Conservation (phyloP, 2,113 vertebrate species). For the Cranoglanis bouderius region DNA sequence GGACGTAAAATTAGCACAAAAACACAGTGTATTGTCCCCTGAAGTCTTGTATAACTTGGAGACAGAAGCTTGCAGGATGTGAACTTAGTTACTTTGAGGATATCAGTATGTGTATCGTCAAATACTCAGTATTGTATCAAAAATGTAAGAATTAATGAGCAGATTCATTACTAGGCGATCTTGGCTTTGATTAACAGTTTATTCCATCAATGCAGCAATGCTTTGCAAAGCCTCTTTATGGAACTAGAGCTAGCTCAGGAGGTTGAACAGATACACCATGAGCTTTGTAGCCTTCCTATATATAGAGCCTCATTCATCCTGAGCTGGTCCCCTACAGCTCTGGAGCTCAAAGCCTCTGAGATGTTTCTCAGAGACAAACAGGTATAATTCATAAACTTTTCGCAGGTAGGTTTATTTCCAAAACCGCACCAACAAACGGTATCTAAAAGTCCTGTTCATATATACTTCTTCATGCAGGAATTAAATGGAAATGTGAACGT, state of each 20-base stretch:
- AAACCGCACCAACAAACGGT: not conserved
- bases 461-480: not conserved
- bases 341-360: not conserved
- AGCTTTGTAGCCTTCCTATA: constrained; percentile 64
- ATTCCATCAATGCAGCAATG: constrained; percentile 30
- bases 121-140: not conserved
- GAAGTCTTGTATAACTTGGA: not conserved
- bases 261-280: constrained; percentile 53
- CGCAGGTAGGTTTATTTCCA: not conserved
- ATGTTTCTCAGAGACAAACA: constrained; percentile 49
- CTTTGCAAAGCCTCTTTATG: constrained; percentile 69
- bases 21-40: not conserved
- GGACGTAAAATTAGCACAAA: not conserved
- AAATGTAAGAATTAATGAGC: not conserved
- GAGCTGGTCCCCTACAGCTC: not conserved
- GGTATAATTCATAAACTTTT: constrained; percentile 60
- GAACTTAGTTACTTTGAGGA: not conserved
- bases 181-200: not conserved
- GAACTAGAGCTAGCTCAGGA: constrained; percentile 60
- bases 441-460: not conserved
- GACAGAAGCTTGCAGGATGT: not conserved
- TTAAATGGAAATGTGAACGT: not conserved
- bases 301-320: constrained; percentile 69
- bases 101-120: not conserved
- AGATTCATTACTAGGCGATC: not conserved